These are phyloP conservation scores for Alaudala cheleensis DNA, from an alignment of 2,113 vertebrate genomes.

Conservation along the genomic window DNA sequence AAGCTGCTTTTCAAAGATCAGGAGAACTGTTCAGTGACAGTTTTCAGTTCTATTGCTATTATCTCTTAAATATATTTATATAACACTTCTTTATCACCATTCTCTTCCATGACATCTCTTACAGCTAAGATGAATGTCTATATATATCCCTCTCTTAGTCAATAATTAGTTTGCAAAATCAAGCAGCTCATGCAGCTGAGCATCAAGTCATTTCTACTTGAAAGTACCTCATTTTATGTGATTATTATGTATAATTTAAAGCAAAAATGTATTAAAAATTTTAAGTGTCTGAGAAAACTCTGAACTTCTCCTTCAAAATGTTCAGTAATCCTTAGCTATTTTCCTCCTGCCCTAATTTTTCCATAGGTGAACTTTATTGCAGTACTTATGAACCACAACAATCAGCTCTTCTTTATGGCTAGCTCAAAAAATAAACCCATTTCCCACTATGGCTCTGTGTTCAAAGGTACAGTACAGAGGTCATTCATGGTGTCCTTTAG, in stretches of 20 bases:
- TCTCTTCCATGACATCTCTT: conserved; percentile 35
- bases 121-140: conserved; percentile 33
- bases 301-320: neutral
- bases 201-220: neutral
- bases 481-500: neutral
- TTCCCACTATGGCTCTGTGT: neutral
- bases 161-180: conserved; percentile 58
- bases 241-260: neutral
- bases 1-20: conserved; percentile 29
- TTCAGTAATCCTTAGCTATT: neutral
- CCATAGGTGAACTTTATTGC: neutral
- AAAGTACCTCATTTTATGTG: neutral
- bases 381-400: neutral
- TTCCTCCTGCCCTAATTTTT: neutral
- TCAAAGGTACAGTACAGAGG: neutral
- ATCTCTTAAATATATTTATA: conserved; percentile 56
- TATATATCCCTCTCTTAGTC: conserved; percentile 27
- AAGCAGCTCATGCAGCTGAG: conserved; percentile 9
- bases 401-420: neutral
- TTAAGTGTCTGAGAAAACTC: neutral
- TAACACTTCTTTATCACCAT: conserved; percentile 16
- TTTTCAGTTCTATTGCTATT: conserved; percentile 30
- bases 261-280: neutral
- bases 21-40: conserved; percentile 3
- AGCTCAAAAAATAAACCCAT: neutral